A percentile compares a stretch with the other conserved stretches of the same genome.
Evolutionary conservation across 2,797 vertebrate genomes (phyloP).

Genomic region (Typhlichthys subterraneus): DNA sequence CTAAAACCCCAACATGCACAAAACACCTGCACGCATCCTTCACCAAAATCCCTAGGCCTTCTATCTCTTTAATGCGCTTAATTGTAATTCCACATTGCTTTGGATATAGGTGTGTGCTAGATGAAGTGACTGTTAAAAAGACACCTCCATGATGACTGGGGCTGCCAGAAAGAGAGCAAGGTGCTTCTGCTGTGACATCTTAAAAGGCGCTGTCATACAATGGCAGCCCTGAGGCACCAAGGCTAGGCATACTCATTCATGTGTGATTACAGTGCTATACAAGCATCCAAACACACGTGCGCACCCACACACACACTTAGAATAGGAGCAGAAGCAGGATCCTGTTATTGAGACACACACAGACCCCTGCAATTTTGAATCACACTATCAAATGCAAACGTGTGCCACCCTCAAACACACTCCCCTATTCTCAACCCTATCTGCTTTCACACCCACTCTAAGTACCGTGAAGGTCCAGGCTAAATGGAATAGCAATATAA

Average conservation of each 20-base stretch:
- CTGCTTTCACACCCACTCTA: slow-evolving; percentile 36
- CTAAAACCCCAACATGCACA: no score
- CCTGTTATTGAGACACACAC: slow-evolving; percentile 5
- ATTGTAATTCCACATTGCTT: no score
- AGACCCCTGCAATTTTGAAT: slow-evolving; percentile 1
- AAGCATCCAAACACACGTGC: slow-evolving; percentile 26
- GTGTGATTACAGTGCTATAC: slow-evolving; percentile 19
- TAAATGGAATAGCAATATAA: slow-evolving; percentile 49
- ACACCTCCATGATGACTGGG: slow-evolving; percentile 25
- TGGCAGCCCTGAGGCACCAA: slow-evolving; percentile 40
- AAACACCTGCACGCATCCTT: no score
- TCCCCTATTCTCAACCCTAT: slow-evolving; percentile 10
- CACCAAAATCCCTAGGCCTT: no score
- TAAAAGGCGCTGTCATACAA: slow-evolving; percentile 55
- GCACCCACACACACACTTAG: slow-evolving; percentile 17
- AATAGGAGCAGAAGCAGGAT: background rate
- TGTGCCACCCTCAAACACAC: slow-evolving; percentile 11
- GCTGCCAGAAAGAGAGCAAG: slow-evolving; percentile 39
- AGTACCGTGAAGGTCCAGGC: slow-evolving; percentile 26
- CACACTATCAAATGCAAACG: background rate
- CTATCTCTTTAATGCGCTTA: no score
- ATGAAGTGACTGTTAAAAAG: slow-evolving; percentile 22
- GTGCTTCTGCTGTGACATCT: slow-evolving; percentile 43
- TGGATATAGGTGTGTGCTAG: background rate
- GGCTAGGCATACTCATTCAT: slow-evolving; percentile 34